These are phyloP conservation scores for Drosophila pseudotalamancana DNA, from an alignment of 2,888 invertebrate genomes.

Conservation along the genomic window DNA sequence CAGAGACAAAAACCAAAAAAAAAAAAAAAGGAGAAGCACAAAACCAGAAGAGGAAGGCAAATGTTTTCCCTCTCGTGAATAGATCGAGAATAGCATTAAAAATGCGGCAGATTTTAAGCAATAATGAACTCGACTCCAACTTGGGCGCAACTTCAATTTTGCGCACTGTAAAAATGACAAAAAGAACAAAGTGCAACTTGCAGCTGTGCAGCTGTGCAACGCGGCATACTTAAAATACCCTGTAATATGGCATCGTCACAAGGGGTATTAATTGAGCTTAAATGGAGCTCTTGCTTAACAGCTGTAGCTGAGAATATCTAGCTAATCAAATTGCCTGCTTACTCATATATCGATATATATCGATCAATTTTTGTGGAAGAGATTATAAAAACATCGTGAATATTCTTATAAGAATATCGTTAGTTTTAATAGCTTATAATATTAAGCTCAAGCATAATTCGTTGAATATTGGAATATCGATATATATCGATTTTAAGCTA, in stretches of 20 bases:
- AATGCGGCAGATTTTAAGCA: constrained; percentile 71
- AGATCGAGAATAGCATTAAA: constrained; percentile 61
- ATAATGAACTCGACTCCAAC: constrained; percentile 63
- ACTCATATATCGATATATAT: background rate
- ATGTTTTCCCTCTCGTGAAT: too few species aligned
- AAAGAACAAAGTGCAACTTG: constrained; percentile 10
- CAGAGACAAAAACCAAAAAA: constrained; percentile 46
- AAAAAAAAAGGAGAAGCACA: constrained; percentile 3
- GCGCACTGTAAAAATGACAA: too few species aligned
- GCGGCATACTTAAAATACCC: background rate
- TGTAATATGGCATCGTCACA: background rate
- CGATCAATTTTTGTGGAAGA: background rate
- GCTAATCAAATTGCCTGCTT: too few species aligned
- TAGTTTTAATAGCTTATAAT: too few species aligned
- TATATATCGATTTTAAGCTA: too few species aligned
- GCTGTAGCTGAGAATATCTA: background rate
- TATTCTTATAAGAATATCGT: too few species aligned
- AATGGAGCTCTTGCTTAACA: background rate
- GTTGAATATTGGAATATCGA: too few species aligned
- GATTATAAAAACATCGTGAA: too few species aligned
- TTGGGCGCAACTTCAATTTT: constrained; percentile 40
- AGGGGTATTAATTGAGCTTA: background rate
- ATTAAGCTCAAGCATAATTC: too few species aligned
- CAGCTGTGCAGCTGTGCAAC: constrained; percentile 17
- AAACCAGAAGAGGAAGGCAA: background rate